These are phyloP conservation scores for Perca fluviatilis DNA, from an alignment of 2,113 vertebrate species.

Conservation along the genomic window DNA sequence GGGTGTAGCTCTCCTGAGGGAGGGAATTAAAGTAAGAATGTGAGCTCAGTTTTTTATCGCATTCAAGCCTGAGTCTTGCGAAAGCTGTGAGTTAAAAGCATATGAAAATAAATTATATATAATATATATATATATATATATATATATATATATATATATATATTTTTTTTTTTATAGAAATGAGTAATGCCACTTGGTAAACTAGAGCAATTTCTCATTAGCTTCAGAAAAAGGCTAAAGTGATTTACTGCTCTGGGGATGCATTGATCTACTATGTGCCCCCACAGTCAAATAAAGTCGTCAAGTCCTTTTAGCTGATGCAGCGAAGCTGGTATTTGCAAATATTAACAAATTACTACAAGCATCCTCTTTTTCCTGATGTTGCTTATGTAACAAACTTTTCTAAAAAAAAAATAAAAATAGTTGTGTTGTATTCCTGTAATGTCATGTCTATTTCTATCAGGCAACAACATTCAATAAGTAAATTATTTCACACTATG, in stretches of 20 bases:
- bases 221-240: neutral
- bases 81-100: neutral
- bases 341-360: neutral
- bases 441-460: neutral
- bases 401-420: too few species aligned
- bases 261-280: neutral
- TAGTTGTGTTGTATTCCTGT: neutral
- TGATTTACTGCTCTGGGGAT: conserved; percentile 5
- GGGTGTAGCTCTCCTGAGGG: neutral
- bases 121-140: too few species aligned
- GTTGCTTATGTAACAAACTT: too few species aligned
- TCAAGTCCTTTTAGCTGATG: neutral
- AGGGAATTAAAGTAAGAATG: neutral
- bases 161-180: neutral
- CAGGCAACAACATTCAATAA: neutral
- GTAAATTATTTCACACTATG: neutral
- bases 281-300: neutral
- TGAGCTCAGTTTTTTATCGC: neutral
- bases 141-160: too few species aligned
- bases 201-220: neutral
- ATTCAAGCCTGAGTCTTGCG: neutral
- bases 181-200: neutral
- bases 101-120: neutral
- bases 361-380: neutral
- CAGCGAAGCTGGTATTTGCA: neutral